These are phyloP conservation scores for Chelmon rostratus DNA, from an alignment of 2,797 vertebrate species.

Conservation along the genomic window DNA sequence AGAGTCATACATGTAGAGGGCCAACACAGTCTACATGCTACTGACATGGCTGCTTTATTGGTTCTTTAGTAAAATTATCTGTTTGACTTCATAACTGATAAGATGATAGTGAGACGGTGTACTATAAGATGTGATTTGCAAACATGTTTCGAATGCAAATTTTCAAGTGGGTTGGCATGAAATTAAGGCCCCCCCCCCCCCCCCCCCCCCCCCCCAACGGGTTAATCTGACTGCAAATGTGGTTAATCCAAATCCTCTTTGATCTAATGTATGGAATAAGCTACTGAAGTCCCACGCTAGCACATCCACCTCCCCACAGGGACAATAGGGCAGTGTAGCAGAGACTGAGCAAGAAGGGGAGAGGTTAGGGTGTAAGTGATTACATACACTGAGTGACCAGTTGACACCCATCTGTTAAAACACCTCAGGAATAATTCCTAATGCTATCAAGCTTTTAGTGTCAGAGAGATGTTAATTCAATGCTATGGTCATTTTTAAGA, in stretches of 20 bases:
- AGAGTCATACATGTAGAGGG: not conserved
- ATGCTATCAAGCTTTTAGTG: not conserved
- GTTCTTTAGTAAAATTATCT: not conserved
- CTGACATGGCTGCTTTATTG: not conserved
- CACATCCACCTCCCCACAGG: slow-evolving; percentile 50
- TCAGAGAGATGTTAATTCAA: not conserved
- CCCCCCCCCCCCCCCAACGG: not conserved
- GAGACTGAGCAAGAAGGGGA: not conserved
- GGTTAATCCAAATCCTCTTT: slow-evolving; percentile 77
- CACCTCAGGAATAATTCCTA: not conserved
- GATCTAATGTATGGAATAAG: slow-evolving; percentile 70
- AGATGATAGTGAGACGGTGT: not conserved
- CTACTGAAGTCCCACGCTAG: slow-evolving; percentile 58
- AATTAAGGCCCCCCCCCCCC: not conserved
- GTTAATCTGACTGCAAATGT: slow-evolving; percentile 46
- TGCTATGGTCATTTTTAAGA: not conserved
- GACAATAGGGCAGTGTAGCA: not conserved
- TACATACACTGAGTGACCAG: not conserved
- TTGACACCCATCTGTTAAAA: not conserved
- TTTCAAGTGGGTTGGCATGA: slow-evolving; percentile 1
- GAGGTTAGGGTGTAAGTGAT: not conserved
- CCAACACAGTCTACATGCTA: too few species aligned
- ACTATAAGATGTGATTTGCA: not conserved
- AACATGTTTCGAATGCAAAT: not conserved
- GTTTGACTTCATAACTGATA: not conserved